Conservation (phyloP, 1,140 invertebrate species). For the Drosophila aff. region DNA sequence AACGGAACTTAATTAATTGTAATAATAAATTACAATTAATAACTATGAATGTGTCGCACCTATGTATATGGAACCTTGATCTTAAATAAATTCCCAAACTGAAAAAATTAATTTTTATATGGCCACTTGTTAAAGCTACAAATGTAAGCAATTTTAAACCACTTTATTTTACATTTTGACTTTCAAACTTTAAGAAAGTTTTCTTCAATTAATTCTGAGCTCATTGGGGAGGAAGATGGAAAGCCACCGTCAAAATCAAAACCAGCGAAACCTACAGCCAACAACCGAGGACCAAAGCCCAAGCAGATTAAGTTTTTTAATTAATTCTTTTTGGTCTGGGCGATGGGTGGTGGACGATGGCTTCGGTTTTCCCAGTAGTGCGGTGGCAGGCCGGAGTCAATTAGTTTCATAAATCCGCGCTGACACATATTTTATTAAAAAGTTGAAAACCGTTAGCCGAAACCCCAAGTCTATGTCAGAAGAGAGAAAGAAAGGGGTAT, state of each 20-base stretch:
- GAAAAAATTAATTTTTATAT: not conserved
- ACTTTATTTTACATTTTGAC: not conserved
- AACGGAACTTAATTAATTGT: no score
- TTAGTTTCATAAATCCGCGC: constrained; percentile 76
- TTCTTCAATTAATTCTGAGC: not conserved
- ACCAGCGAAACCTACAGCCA: constrained; percentile 19
- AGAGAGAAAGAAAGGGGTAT: not conserved
- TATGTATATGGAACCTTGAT: not conserved
- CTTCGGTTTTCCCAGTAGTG: constrained; percentile 1
- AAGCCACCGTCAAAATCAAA: constrained; percentile 13
- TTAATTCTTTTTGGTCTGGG: constrained; percentile 59
- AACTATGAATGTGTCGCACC: no score
- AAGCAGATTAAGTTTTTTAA: constrained; percentile 78
- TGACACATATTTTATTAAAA: constrained; percentile 77
- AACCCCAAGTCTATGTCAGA: constrained; percentile 14
- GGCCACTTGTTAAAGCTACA: not conserved
- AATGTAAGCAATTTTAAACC: not conserved
- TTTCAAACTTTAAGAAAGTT: no score
- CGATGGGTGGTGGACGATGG: not conserved
- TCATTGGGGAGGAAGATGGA: not conserved
- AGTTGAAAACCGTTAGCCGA: constrained; percentile 27
- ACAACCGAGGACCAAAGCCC: not conserved
- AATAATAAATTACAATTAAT: no score
- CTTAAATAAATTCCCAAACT: not conserved
- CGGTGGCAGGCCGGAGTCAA: constrained; percentile 14